phyloP scores from a whole-genome alignment of 2,888 invertebrate genomes.

The Lordiphosa fenestrarum region DNA sequence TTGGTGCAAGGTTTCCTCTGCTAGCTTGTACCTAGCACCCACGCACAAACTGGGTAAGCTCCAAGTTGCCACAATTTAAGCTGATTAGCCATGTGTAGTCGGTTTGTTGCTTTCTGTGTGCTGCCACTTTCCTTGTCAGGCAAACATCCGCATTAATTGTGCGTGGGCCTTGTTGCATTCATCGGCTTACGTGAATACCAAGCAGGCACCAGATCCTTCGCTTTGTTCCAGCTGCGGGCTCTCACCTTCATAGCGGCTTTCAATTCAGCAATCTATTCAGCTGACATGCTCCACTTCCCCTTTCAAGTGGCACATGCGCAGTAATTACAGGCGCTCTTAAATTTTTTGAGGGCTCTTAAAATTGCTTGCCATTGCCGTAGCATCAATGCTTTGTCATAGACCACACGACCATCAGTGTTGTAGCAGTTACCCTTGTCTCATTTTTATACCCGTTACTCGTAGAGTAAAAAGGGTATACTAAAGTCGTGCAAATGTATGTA shows the following conservation, averaged over 20 bases:
- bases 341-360: too few relatives aligned
- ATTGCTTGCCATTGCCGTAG: too few relatives aligned
- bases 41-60: constrained; percentile 3
- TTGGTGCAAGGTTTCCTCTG: constrained; percentile 22
- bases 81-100: constrained; percentile 29
- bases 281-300: not conserved
- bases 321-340: too few relatives aligned
- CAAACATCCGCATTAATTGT: constrained; percentile 49
- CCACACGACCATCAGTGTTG: too few relatives aligned
- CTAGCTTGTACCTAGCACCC: not conserved
- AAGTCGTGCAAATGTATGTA: too few relatives aligned
- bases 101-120: not conserved
- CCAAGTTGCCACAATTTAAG: constrained; percentile 15
- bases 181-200: constrained; percentile 25
- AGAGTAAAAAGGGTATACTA: too few relatives aligned
- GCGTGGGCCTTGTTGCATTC: constrained; percentile 35
- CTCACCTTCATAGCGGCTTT: constrained; percentile 3
- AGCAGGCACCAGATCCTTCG: not conserved
- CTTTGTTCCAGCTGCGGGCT: not conserved
- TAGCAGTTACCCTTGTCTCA: too few relatives aligned
- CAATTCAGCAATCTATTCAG: constrained; percentile 8
- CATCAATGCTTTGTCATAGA: too few relatives aligned
- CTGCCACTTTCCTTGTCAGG: constrained; percentile 23
- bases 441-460: too few relatives aligned
- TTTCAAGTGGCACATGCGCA: too few relatives aligned